A percentile compares a stretch with the other conserved stretches of the same genome.
These are phyloP conservation scores for Whitmania pigra DNA, from an alignment of 1,140 invertebrate genomes.

Conservation along the genomic window DNA sequence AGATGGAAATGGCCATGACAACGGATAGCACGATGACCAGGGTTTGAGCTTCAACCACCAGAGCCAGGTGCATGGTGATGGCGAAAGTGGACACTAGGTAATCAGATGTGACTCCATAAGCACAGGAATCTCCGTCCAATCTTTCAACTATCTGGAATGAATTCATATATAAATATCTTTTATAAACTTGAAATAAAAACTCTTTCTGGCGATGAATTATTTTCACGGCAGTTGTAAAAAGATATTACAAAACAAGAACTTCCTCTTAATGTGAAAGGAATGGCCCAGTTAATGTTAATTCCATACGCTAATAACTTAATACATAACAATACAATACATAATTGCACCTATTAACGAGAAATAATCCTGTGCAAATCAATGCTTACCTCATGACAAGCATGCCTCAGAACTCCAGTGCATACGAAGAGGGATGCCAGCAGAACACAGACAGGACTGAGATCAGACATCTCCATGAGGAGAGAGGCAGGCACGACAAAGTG, in stretches of 20 bases:
- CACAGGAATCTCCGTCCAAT: neutral
- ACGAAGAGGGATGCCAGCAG: conserved; percentile 5
- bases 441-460: conserved; percentile 1
- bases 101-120: conserved; percentile 16
- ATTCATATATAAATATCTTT: too few relatives aligned
- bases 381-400: conserved; percentile 10
- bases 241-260: too few relatives aligned
- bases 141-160: neutral
- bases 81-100: conserved; percentile 6
- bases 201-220: too few relatives aligned
- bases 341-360: too few relatives aligned
- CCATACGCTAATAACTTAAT: too few relatives aligned
- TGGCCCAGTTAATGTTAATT: too few relatives aligned
- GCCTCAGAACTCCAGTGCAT: neutral
- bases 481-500: conserved; percentile 19
- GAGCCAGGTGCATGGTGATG: neutral
- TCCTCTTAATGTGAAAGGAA: too few relatives aligned
- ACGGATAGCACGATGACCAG: neutral
- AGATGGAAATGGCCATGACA: neutral
- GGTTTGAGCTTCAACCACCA: neutral
- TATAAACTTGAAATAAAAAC: too few relatives aligned
- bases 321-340: too few relatives aligned
- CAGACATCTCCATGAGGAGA: conserved; percentile 11
- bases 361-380: too few relatives aligned
- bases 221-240: too few relatives aligned